Conservation (phyloP, 2,113 vertebrate genomes). For the Eurystomus gularis region DNA sequence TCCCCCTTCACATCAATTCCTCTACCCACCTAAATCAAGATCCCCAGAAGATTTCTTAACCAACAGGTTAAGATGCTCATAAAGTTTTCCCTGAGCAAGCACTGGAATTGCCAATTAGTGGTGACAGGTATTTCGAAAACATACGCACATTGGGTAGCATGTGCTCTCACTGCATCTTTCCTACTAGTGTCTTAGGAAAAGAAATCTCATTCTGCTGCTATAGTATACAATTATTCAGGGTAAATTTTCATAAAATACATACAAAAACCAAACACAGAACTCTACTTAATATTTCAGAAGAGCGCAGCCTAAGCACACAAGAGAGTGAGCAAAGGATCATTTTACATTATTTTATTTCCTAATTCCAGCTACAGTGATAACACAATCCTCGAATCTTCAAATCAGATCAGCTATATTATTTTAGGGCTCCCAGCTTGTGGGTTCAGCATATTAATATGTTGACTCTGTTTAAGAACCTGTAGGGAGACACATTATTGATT, state of each 20-base stretch:
- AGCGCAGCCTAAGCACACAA: background rate
- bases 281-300: background rate
- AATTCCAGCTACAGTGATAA: background rate
- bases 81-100: constrained; percentile 1
- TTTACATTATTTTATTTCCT: background rate
- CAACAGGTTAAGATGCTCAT: background rate
- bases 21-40: background rate
- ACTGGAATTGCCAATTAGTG: background rate
- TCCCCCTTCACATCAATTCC: background rate
- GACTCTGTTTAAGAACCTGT: background rate
- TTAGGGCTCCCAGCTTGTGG: background rate
- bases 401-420: background rate
- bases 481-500: background rate
- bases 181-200: background rate
- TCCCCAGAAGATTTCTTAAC: background rate
- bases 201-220: background rate
- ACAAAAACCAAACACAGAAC: background rate
- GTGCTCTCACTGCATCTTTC: background rate
- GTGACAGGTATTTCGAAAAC: constrained; percentile 5
- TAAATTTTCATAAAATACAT: background rate
- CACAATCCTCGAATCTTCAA: background rate
- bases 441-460: background rate
- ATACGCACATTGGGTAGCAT: background rate
- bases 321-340: background rate
- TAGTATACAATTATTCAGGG: background rate